These are phyloP conservation scores for Mesopsocus fuscifrons DNA, from an alignment of 2,888 invertebrate species.

Conservation along the genomic window DNA sequence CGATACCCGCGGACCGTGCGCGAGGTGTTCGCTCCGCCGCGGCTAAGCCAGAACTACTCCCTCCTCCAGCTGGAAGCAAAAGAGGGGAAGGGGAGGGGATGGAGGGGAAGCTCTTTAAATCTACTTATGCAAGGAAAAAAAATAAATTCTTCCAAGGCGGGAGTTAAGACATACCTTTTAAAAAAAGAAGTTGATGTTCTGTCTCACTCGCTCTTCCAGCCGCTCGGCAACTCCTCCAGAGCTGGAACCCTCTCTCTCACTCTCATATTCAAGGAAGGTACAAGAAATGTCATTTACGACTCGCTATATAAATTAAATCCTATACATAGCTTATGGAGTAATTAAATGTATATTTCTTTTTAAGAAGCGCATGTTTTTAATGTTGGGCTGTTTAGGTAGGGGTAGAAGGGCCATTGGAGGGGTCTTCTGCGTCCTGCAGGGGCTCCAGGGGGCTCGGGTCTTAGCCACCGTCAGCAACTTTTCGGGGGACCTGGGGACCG, in stretches of 20 bases:
- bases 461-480: no score
- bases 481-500: no score
- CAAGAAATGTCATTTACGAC: slow-evolving; percentile 10
- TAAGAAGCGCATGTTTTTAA: slow-evolving; percentile 9
- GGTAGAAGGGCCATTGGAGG: neutral
- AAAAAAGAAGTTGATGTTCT: slow-evolving; percentile 4
- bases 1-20: no score
- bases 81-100: slow-evolving; percentile 3
- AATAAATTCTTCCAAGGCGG: slow-evolving; percentile 6
- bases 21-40: neutral
- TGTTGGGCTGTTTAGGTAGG: neutral
- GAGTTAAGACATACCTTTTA: slow-evolving; percentile 10
- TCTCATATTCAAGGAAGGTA: slow-evolving; percentile 5
- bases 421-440: neutral
- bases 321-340: slow-evolving; percentile 10
- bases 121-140: slow-evolving; percentile 10
- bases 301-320: slow-evolving; percentile 9
- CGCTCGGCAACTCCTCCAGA: no score
- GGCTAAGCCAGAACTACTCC: neutral
- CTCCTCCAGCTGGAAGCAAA: neutral
- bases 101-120: slow-evolving; percentile 4
- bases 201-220: slow-evolving; percentile 3
- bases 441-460: no score
- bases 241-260: neutral
- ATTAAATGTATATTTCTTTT: slow-evolving; percentile 5